Evolutionary conservation across 2,888 invertebrate genomes (phyloP).

Genomic region (Agapetus fuscipes): DNA sequence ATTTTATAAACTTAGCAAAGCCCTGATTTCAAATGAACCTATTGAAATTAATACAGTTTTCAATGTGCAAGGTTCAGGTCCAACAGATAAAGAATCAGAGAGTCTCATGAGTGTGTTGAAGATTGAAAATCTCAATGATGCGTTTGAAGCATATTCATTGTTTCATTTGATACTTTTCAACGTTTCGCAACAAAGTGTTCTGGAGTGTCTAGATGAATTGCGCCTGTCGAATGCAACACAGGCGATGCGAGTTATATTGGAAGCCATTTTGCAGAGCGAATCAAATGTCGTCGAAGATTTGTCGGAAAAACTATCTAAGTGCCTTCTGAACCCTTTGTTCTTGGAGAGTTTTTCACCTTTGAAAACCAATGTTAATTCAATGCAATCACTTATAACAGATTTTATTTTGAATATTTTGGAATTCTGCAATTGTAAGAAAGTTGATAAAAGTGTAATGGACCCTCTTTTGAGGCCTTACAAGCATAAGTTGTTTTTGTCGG

Average conservation of each 20-base stretch:
- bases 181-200: slow-evolving; percentile 7
- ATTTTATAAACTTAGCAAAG: slow-evolving; percentile 34
- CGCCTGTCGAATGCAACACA: slow-evolving; percentile 10
- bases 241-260: slow-evolving; percentile 4
- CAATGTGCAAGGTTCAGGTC: slow-evolving; percentile 4
- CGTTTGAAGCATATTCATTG: slow-evolving; percentile 16
- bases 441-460: slow-evolving; percentile 9
- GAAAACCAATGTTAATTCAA: slow-evolving; percentile 29
- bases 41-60: slow-evolving; percentile 31
- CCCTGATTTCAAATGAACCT: slow-evolving; percentile 32
- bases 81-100: not conserved
- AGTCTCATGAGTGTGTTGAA: not conserved
- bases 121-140: slow-evolving; percentile 18
- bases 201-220: slow-evolving; percentile 8
- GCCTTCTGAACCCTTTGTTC: slow-evolving; percentile 31
- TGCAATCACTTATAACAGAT: slow-evolving; percentile 30
- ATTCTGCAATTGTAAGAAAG: slow-evolving; percentile 29
- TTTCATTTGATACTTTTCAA: slow-evolving; percentile 16
- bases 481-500: slow-evolving; percentile 42
- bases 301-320: not conserved
- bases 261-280: not conserved
- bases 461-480: slow-evolving; percentile 40
- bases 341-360: slow-evolving; percentile 35
- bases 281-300: not conserved
- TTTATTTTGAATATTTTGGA: slow-evolving; percentile 32